These are phyloP conservation scores for Trachythela sp. DNA, from an alignment of 64 coral and sea anemone species.

Conservation along the genomic window DNA sequence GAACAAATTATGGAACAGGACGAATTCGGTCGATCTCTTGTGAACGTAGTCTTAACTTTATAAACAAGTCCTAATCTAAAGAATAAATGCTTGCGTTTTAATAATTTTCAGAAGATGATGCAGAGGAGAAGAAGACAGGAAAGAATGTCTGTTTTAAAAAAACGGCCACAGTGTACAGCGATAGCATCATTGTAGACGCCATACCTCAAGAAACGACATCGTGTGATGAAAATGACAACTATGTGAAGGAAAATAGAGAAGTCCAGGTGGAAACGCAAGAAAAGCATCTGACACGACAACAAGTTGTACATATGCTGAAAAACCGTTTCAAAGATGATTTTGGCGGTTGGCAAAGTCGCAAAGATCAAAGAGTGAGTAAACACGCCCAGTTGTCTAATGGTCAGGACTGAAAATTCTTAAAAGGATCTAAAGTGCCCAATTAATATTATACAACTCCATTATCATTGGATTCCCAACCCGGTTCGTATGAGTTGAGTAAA, in stretches of 20 bases:
- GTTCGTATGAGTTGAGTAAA: no score
- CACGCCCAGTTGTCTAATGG: background rate
- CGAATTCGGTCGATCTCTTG: no score
- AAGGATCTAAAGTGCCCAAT: no score
- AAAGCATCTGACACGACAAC: background rate
- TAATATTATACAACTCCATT: no score
- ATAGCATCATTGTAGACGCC: background rate
- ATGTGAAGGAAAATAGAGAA: background rate
- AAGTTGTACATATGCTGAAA: background rate
- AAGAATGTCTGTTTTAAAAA: background rate
- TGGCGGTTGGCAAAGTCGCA: background rate
- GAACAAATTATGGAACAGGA: no score
- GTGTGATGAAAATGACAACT: background rate
- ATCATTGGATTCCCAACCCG: no score
- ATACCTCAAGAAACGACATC: background rate
- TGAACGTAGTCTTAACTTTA: no score
- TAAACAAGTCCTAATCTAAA: background rate
- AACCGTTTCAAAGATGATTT: constrained; percentile 4
- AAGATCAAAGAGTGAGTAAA: background rate
- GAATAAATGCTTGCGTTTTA: background rate
- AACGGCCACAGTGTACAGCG: background rate
- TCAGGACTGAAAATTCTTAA: no score
- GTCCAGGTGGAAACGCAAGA: background rate
- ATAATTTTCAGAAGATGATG: background rate
- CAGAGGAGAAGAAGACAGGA: background rate